These are phyloP conservation scores for Melanotaenia trifasciata DNA, from an alignment of 2,797 vertebrate genomes.

Conservation along the genomic window DNA sequence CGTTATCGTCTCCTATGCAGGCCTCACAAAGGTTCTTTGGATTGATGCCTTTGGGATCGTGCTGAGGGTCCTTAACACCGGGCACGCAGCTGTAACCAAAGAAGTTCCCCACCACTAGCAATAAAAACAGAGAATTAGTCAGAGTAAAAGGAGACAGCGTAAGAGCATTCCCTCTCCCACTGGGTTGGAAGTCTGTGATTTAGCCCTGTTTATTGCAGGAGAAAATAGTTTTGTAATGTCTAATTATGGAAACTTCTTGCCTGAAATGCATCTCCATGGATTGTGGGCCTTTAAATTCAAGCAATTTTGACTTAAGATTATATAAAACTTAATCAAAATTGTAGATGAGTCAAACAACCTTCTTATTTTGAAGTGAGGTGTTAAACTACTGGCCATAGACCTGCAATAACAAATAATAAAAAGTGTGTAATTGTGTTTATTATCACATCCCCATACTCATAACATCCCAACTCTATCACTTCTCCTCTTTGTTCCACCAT, in stretches of 20 bases:
- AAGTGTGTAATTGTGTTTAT: not conserved
- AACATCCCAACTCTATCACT: constrained; percentile 18
- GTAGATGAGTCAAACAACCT: not conserved
- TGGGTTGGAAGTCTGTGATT: not conserved
- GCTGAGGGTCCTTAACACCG: constrained; percentile 81
- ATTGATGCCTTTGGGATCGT: constrained; percentile 86
- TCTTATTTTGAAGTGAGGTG: not conserved
- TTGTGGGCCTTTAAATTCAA: not conserved
- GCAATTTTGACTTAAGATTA: too few species aligned
- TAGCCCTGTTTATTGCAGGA: not conserved
- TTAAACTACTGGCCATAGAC: too few species aligned
- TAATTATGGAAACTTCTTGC: not conserved
- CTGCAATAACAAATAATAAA: not conserved
- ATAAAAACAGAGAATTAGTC: constrained; percentile 8
- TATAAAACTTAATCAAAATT: too few species aligned
- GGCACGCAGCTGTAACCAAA: constrained; percentile 89
- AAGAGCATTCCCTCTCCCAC: not conserved
- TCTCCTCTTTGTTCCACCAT: constrained; percentile 43
- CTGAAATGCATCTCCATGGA: not conserved
- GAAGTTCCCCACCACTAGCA: constrained; percentile 84
- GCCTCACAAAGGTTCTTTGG: constrained; percentile 88
- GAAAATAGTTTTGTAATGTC: not conserved
- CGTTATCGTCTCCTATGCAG: constrained; percentile 87
- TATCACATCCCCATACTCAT: not conserved
- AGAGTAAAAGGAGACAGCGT: constrained; percentile 4